Conservation (phyloP, 2,113 vertebrate genomes). For the Aegotheles bennettii region DNA sequence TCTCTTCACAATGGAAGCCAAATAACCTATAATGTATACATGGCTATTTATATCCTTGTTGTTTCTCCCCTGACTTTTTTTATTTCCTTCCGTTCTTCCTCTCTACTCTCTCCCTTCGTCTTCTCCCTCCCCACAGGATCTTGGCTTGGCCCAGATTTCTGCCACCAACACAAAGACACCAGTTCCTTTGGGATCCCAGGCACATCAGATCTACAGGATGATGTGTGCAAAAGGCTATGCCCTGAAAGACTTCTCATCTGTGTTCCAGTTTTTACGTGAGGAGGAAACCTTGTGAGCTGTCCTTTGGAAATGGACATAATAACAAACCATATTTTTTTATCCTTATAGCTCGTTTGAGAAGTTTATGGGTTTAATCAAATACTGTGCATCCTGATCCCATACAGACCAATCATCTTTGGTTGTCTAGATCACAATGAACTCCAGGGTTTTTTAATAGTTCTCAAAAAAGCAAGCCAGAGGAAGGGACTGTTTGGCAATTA, state of each 20-base stretch:
- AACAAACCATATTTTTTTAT: constrained; percentile 34
- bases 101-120: not conserved
- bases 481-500: constrained; percentile 34
- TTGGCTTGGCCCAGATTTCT: constrained; percentile 93
- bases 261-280: constrained; percentile 96
- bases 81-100: not conserved
- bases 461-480: not conserved
- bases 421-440: constrained; percentile 6
- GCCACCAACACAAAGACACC: constrained; percentile 93
- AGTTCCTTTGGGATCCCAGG: constrained; percentile 86
- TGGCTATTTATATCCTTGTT: not conserved
- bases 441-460: constrained; percentile 25
- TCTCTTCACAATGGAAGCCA: not conserved
- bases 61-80: not conserved
- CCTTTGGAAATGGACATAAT: constrained; percentile 21
- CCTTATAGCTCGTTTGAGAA: constrained; percentile 23
- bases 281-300: constrained; percentile 84
- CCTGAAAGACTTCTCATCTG: constrained; percentile 95
- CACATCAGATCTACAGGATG: constrained; percentile 95
- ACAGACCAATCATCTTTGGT: constrained; percentile 32
- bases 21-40: not conserved
- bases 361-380: constrained; percentile 50
- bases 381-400: constrained; percentile 23
- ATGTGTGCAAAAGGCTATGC: constrained; percentile 96
- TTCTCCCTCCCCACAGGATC: constrained; percentile 79